Evolutionary conservation across 2,888 invertebrate genomes (phyloP).

Genomic region (Glaucopsyche alexis): DNA sequence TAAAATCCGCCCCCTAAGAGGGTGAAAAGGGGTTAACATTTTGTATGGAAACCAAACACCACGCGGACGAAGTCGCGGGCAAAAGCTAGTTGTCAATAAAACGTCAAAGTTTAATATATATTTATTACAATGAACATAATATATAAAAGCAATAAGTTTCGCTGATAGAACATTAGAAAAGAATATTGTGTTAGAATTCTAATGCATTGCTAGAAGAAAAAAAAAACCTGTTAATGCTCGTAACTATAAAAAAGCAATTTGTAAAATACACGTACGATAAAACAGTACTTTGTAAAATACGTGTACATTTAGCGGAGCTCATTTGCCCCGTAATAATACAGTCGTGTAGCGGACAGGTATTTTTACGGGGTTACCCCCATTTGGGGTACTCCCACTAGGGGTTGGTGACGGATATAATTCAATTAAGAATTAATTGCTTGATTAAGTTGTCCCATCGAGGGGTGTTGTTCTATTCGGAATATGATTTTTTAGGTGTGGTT

Average conservation of each 20-base stretch:
- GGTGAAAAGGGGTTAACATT: too few relatives aligned
- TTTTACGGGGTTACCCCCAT: constrained; percentile 41
- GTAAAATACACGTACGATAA: not conserved
- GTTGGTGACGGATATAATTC: constrained; percentile 73
- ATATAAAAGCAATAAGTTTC: too few relatives aligned
- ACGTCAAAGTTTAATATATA: too few relatives aligned
- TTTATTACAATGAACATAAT: too few relatives aligned
- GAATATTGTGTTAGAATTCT: too few relatives aligned
- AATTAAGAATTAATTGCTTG: constrained; percentile 76
- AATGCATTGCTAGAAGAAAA: too few relatives aligned
- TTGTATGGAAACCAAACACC: too few relatives aligned
- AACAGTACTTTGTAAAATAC: constrained; percentile 10
- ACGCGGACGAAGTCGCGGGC: too few relatives aligned
- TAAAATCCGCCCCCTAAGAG: too few relatives aligned
- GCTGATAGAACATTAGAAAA: too few relatives aligned
- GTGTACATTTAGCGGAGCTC: constrained; percentile 1
- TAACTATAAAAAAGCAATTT: constrained; percentile 4
- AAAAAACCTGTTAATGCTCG: too few relatives aligned
- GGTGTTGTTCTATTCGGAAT: constrained; percentile 68
- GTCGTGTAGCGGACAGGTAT: constrained; percentile 41
- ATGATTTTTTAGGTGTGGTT: constrained; percentile 70
- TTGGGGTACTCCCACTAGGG: constrained; percentile 43
- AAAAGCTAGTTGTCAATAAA: too few relatives aligned
- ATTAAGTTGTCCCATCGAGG: constrained; percentile 67
- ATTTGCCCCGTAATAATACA: constrained; percentile 28